These are phyloP conservation scores for Epinephelus coioides DNA, from an alignment of 2,797 vertebrate genomes.

Conservation along the genomic window DNA sequence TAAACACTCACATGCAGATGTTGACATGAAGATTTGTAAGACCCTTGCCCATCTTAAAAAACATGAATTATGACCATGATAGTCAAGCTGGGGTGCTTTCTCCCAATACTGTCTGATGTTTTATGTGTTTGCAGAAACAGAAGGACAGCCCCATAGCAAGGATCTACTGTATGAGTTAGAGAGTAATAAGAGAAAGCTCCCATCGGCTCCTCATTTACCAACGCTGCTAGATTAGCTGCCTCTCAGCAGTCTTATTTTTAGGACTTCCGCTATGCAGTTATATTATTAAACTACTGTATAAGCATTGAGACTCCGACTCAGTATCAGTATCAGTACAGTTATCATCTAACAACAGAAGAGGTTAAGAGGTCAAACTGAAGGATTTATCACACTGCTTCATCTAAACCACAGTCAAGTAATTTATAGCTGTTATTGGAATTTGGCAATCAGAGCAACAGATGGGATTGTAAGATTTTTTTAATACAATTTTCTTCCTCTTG, in stretches of 20 bases:
- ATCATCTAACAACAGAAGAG: conserved; percentile 23
- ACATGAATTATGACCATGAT: neutral
- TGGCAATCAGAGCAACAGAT: neutral
- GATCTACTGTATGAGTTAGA: conserved; percentile 14
- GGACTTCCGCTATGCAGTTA: conserved; percentile 18
- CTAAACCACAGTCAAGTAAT: neutral
- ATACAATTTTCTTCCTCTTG: conserved; percentile 6
- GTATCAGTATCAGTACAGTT: neutral
- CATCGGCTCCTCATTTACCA: conserved; percentile 17
- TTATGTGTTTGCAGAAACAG: conserved; percentile 26
- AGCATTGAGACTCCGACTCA: neutral
- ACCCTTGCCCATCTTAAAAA: neutral
- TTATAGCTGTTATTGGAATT: neutral
- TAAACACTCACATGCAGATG: too few species aligned
- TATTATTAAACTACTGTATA: conserved; percentile 25
- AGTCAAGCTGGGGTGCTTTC: neutral
- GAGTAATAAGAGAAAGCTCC: conserved; percentile 34
- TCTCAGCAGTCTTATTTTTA: conserved; percentile 40
- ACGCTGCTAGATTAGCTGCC: conserved; percentile 8
- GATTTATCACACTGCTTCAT: neutral
- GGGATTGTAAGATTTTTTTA: neutral
- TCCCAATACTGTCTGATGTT: conserved; percentile 11
- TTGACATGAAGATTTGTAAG: too few species aligned
- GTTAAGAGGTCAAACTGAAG: conserved; percentile 16
- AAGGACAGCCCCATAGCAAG: conserved; percentile 10